phyloP scores from a whole-genome alignment of 1,140 invertebrate species.

The Epicauta chinensis region DNA sequence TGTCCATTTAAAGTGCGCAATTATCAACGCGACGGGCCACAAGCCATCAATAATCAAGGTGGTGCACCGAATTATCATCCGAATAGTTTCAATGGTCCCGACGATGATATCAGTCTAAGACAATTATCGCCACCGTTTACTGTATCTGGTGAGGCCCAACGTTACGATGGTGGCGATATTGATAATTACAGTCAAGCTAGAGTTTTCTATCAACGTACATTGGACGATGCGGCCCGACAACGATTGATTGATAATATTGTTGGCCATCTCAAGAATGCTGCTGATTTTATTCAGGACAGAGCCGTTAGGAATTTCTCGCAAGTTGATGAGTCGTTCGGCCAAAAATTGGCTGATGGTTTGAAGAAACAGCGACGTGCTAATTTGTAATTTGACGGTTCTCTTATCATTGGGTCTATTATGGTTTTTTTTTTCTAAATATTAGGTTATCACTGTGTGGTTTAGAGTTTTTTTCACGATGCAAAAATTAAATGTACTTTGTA shows the following conservation, averaged over 20 bases:
- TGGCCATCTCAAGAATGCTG: slow-evolving; percentile 66
- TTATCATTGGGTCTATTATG: too few relatives aligned
- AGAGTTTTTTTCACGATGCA: too few relatives aligned
- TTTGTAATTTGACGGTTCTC: slow-evolving; percentile 25
- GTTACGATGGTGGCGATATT: slow-evolving; percentile 77
- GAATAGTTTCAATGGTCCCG: slow-evolving; percentile 76
- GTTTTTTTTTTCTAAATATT: too few relatives aligned
- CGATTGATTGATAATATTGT: slow-evolving; percentile 78
- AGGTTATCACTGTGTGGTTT: too few relatives aligned
- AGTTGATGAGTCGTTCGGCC: slow-evolving; percentile 62
- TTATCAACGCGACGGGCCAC: slow-evolving; percentile 76
- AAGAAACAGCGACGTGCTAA: slow-evolving; percentile 31
- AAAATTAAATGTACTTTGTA: too few relatives aligned
- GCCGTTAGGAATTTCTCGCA: slow-evolving; percentile 69
- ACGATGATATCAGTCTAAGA: slow-evolving; percentile 43
- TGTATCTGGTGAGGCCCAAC: slow-evolving; percentile 56
- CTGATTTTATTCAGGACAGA: slow-evolving; percentile 79
- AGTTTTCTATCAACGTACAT: slow-evolving; percentile 73
- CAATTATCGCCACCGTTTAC: slow-evolving; percentile 49
- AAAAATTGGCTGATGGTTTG: slow-evolving; percentile 56
- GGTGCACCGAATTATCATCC: slow-evolving; percentile 84
- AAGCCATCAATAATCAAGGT: slow-evolving; percentile 53
- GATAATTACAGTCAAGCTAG: slow-evolving; percentile 86
- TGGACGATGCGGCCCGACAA: slow-evolving; percentile 64
- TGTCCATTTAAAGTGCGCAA: slow-evolving; percentile 68